Evolutionary conservation across 2,888 invertebrate genomes (phyloP).

Genomic region (Allophyes oxyacanthae): DNA sequence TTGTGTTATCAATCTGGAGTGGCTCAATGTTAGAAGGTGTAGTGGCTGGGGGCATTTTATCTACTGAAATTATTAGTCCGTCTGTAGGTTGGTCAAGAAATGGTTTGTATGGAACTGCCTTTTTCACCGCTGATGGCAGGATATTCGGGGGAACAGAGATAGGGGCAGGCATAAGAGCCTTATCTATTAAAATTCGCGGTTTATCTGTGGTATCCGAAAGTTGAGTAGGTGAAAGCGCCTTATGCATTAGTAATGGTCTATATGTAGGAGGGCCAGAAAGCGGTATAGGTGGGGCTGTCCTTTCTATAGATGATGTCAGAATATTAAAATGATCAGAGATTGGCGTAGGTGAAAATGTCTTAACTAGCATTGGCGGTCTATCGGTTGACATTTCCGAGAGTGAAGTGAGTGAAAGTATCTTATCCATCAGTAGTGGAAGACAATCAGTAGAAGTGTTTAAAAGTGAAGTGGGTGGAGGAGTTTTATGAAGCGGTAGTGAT

Average conservation of each 20-base stretch:
- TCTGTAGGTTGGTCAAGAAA: not conserved
- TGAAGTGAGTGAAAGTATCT: not conserved
- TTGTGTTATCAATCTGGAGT: too few species aligned
- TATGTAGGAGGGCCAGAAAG: not conserved
- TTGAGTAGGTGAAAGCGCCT: too few species aligned
- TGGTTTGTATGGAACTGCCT: too few species aligned
- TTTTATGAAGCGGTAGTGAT: too few species aligned
- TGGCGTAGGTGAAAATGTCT: not conserved
- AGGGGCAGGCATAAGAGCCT: too few species aligned
- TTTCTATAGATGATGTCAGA: not conserved
- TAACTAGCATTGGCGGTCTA: not conserved
- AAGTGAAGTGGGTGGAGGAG: not conserved
- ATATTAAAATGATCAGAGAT: not conserved
- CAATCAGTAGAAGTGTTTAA: not conserved
- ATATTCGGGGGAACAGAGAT: too few species aligned
- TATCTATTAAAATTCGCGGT: too few species aligned
- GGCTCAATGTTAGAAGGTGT: too few species aligned
- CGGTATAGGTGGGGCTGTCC: not conserved
- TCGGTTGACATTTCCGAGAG: too few species aligned
- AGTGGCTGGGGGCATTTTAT: not conserved
- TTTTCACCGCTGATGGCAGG: too few species aligned
- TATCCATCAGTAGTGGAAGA: not conserved
- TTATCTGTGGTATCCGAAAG: too few species aligned
- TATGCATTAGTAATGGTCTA: too few species aligned
- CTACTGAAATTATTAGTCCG: not conserved